Conservation (phyloP, 2,797 vertebrate species). For the Dicrostonyx torquatus region DNA sequence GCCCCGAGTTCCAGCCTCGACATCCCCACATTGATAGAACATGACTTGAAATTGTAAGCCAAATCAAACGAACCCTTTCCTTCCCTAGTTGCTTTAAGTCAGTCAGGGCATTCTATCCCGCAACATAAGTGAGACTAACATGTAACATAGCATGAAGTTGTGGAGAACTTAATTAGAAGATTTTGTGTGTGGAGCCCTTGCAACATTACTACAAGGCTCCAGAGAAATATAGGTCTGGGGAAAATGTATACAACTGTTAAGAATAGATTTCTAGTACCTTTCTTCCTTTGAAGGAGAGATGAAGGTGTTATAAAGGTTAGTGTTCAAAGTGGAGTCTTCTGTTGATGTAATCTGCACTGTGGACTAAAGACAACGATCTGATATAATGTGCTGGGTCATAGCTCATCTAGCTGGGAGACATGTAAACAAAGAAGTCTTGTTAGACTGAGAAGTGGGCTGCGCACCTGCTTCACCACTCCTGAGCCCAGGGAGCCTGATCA, state of each 20-base stretch:
- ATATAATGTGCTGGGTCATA: background rate
- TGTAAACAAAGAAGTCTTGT: background rate
- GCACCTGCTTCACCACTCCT: background rate
- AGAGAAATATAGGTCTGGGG: constrained; percentile 12
- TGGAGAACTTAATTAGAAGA: background rate
- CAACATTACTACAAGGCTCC: background rate
- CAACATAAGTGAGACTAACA: background rate
- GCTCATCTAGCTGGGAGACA: background rate
- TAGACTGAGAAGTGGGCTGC: background rate
- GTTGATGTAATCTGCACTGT: background rate
- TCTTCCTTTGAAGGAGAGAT: background rate
- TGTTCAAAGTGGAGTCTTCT: background rate
- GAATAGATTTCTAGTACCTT: background rate
- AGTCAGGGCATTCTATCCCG: background rate
- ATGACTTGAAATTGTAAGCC: background rate
- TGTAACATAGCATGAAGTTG: background rate
- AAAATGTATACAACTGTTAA: background rate
- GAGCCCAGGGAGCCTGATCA: background rate
- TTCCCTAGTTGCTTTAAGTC: background rate
- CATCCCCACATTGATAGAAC: background rate
- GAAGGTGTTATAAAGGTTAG: background rate
- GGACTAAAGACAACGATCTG: background rate
- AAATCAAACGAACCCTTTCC: background rate
- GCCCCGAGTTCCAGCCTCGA: background rate
- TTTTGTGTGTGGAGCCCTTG: background rate